Evolutionary conservation across 2,797 vertebrate genomes (phyloP).

Genomic region (Echiichthys vipera): DNA sequence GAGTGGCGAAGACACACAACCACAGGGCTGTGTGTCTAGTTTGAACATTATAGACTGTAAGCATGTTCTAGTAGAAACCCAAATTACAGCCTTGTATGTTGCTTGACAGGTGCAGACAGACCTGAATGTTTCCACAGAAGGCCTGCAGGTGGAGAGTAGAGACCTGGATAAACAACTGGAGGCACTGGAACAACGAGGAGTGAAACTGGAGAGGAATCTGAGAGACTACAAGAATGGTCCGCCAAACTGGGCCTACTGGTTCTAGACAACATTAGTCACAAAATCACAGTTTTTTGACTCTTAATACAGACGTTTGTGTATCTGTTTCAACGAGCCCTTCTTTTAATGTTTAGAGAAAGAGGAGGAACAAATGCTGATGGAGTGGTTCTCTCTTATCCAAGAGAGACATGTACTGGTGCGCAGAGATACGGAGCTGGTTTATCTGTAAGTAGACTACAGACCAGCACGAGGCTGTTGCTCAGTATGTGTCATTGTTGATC

Average conservation of each 20-base stretch:
- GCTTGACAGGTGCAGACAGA: conserved; percentile 89
- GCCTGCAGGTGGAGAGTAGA: conserved; percentile 88
- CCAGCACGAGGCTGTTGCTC: not conserved
- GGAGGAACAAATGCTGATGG: conserved; percentile 89
- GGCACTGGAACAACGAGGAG: conserved; percentile 87
- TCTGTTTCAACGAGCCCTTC: not conserved
- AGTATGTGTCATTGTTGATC: not conserved
- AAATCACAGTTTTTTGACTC: not conserved
- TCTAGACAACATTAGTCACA: not conserved
- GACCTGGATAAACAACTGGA: conserved; percentile 88
- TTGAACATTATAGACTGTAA: too few relatives aligned
- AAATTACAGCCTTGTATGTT: not conserved
- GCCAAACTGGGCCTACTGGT: not conserved
- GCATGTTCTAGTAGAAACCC: not conserved
- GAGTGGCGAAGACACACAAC: too few relatives aligned
- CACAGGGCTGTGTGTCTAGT: too few relatives aligned
- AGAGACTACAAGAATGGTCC: conserved; percentile 85
- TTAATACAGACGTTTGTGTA: not conserved
- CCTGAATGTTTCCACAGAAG: conserved; percentile 83
- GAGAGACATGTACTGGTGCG: conserved; percentile 90
- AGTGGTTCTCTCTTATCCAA: conserved; percentile 92
- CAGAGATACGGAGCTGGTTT: conserved; percentile 90
- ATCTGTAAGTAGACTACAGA: conserved; percentile 87
- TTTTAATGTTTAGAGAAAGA: conserved; percentile 81
- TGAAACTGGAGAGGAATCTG: conserved; percentile 89